A percentile compares a stretch with the other conserved stretches of the same genome.
Evolutionary conservation across 2,113 vertebrate species (phyloP).

Genomic region (Sinocyclocheilus rhinocerous): DNA sequence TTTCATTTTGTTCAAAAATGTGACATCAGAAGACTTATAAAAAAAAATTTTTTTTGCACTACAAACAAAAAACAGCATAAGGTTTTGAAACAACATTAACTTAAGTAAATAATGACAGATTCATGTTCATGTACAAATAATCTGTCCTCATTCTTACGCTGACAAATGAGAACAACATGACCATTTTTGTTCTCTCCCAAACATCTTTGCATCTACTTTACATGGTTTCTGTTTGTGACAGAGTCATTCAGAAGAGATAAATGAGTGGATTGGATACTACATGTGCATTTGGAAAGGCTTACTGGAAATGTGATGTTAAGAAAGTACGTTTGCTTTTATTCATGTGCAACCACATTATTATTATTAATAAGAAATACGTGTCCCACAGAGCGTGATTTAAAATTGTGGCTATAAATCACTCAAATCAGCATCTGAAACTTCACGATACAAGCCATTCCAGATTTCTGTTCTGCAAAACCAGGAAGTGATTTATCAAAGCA

Average conservation of each 20-base stretch:
- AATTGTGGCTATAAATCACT: slow-evolving; percentile 13
- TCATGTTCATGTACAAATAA: background rate
- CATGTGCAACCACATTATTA: background rate
- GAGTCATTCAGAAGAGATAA: background rate
- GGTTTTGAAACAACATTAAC: background rate
- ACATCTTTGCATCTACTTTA: slow-evolving; percentile 30
- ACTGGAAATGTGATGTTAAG: background rate
- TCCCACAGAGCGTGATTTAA: background rate
- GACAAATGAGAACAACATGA: slow-evolving; percentile 8
- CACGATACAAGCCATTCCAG: slow-evolving; percentile 10
- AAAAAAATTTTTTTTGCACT: background rate
- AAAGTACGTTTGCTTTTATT: background rate
- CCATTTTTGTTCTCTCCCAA: background rate
- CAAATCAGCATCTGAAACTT: slow-evolving; percentile 25
- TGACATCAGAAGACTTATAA: background rate
- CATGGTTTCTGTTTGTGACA: slow-evolving; percentile 13
- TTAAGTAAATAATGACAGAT: background rate
- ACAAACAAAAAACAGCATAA: background rate
- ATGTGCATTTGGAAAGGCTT: background rate
- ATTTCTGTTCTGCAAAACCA: slow-evolving; percentile 11
- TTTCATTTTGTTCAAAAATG: background rate
- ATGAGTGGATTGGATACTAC: background rate
- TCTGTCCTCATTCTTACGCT: background rate
- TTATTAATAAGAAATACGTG: background rate
- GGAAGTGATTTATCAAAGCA: slow-evolving; percentile 23